Evolutionary conservation across 1,140 invertebrate species (phyloP), one percentile per base, ranked within the genome.

Genomic region (Cotesia typhae): DNA sequence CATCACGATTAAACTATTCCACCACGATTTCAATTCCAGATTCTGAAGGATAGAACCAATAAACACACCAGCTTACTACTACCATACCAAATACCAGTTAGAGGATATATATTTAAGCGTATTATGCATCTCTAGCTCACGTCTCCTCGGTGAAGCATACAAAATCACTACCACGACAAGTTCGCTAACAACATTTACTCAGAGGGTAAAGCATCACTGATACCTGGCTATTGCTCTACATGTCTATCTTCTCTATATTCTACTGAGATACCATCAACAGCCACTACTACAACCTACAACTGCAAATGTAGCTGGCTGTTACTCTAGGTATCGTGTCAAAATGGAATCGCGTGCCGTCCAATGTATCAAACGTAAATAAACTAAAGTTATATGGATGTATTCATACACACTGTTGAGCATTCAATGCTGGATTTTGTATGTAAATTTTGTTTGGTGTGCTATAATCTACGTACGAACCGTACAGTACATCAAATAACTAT

Each of bases 341-440:
- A 77, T 67, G 64, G 72, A 67, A 81, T 79, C 77, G 78, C 77
- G 78, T 81, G 80, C 76, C 41, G 67, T 67, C 51, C 70, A 41
- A n/a, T 64, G 72, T 77, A 74, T 72, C 67, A 71, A 71, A 70
- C 76, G 79, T 80, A 81, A 78, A 77, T 80, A 81, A 81, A 72
- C 75, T 60, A 75, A 77, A 77, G 77, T 80, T 81, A 81, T 64
- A 64, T 76, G 77, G 68, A 47, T 47, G 41, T 47, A 47, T 47
- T 9, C 5, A 47, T 5, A 47, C 10, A 47, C 10, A 47, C 41
- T 9, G 28, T 28, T 47, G 10, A 2, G 9, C 38, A 41, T 41
- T 5, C 41, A 66, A 73, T 74, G 77, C 28, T 28, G 28, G 3
- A 28, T 28, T 81, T 80, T 73, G 79, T 81, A 81, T 81, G 80